A percentile compares a stretch with the other conserved stretches of the same genome.
Evolutionary conservation across 2,888 invertebrate species (phyloP).

Genomic region (Limnephilus marmoratus): DNA sequence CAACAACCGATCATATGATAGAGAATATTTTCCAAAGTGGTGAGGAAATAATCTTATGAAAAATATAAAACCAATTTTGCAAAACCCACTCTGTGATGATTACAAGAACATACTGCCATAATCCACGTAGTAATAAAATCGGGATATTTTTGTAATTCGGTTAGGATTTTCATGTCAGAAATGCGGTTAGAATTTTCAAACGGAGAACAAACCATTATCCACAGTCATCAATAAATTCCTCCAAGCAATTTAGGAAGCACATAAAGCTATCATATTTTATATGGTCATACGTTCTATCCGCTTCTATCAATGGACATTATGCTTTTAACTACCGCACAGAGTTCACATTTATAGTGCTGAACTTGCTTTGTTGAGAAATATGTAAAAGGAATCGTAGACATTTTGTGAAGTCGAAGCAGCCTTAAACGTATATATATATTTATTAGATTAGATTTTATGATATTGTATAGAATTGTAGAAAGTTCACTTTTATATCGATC

Average conservation of each 20-base stretch:
- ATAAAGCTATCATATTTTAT: conserved; percentile 22
- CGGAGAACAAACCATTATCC: conserved; percentile 2
- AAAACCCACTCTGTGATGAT: too few species aligned
- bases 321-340: neutral
- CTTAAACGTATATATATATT: too few species aligned
- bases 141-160: neutral
- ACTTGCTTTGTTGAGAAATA: neutral
- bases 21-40: too few species aligned
- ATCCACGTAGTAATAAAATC: neutral
- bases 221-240: conserved; percentile 10
- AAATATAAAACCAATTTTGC: too few species aligned
- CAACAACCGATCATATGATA: too few species aligned
- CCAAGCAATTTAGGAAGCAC: neutral
- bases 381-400: neutral
- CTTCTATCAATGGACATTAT: neutral
- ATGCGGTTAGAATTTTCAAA: neutral
- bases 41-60: too few species aligned
- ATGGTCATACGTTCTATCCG: neutral
- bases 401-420: neutral
- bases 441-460: too few species aligned
- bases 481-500: too few species aligned
- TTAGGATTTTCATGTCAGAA: neutral
- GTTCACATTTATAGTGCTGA: neutral
- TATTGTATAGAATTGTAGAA: too few species aligned
- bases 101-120: neutral